Base-by-base conservation (phyloP, 1,140 invertebrate species). In the Sycophila sp. region DNA sequence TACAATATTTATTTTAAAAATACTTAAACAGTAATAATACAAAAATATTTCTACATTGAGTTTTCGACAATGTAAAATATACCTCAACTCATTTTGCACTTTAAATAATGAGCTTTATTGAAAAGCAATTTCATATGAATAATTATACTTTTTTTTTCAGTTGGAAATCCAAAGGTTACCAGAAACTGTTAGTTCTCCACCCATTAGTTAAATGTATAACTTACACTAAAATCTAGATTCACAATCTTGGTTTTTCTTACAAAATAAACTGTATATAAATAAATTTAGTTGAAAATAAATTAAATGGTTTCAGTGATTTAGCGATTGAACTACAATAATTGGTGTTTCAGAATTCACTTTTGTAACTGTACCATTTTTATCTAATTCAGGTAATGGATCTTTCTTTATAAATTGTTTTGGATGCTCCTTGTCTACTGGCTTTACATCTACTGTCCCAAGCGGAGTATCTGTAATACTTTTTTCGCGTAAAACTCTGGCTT, bases 141-240 rank as follows among this genome's bases (percentile, higher is more conserved):
- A 42, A 13, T 51, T 32, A 40, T 32, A 24, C 63, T 49, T 73
- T 60, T 73, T 63, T 69, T 60, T 79, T 28, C 71, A 87, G 86
- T 71, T 89, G 62, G 91, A 92, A 83, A 84, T 91, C 56, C 69
- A 78, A 49, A 74, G 64, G 22, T 74, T 83, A 64, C 80, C 80
- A 45, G 77, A 79, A 53, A 51, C 73, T 22, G 42, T 77, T n/a
- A 62, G 62, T 15, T 10, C n/a, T 47, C 69, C 73, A 36, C 53
- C 71, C n/a, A n/a, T n/a, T 38, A 59, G 28, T 58, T 71, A n/a
- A 71, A 62, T 42, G 11, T 47, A 24, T n/a, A n/a, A n/a, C 3
- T 24, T 49, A 11, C 8, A 49, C 7, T 49, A 10, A 55, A 5
- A 2, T 22, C 38, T 59, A 56, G 49, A 63, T 65, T 40, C 8